phyloP scores from a whole-genome alignment of 1,140 invertebrate species.

The Sogatella furcifera region DNA sequence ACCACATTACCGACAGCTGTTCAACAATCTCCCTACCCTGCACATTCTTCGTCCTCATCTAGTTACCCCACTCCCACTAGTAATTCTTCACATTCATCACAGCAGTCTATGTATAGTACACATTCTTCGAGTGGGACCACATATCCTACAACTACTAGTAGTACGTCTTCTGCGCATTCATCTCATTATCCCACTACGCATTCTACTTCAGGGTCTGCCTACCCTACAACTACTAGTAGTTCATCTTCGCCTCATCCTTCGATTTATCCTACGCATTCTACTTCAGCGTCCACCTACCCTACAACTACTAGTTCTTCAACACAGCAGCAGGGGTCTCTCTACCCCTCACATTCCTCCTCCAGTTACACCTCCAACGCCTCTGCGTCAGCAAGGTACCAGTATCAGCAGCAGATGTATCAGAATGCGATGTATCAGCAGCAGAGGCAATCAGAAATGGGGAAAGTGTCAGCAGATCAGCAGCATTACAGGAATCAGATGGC shows the following conservation, averaged over 20 bases:
- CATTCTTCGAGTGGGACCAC: neutral
- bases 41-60: too few relatives aligned
- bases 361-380: too few relatives aligned
- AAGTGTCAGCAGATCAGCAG: constrained; percentile 2
- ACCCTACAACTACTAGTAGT: neutral
- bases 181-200: neutral
- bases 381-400: neutral
- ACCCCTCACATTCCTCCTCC: neutral
- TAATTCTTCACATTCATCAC: neutral
- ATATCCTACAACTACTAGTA: neutral
- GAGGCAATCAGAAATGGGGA: constrained; percentile 12
- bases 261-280: neutral
- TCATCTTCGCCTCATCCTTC: neutral
- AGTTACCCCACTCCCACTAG: neutral
- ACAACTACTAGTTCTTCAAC: neutral
- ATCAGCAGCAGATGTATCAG: constrained; percentile 3
- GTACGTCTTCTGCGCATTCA: too few relatives aligned
- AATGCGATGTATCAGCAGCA: constrained; percentile 7
- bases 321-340: neutral
- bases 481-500: neutral
- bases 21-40: too few relatives aligned
- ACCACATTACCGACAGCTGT: too few relatives aligned
- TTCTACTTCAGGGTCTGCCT: neutral
- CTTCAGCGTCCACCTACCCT: neutral
- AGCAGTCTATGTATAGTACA: neutral